Percentiles rank a stretch among this genome's conserved stretches.
Evolutionary conservation across 2,113 vertebrate genomes (phyloP).

Genomic region (Salvelinus namaycush): DNA sequence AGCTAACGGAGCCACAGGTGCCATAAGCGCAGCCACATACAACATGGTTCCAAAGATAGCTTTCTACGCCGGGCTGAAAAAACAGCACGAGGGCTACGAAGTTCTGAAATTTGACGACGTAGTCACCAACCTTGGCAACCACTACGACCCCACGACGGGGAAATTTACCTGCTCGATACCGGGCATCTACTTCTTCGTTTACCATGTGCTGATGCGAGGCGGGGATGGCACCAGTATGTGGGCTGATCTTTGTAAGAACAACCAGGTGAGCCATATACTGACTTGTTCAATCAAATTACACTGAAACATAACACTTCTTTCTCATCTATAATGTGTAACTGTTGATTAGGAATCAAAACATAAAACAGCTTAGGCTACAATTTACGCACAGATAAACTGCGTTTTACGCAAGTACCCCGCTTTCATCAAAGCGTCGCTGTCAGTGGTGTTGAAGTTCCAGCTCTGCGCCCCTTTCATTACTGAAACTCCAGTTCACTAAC

Average conservation of each 20-base stretch:
- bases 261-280: constrained; percentile 80
- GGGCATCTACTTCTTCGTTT: constrained; percentile 96
- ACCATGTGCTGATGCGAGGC: constrained; percentile 93
- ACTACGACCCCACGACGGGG: constrained; percentile 90
- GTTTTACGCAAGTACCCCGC: too few species aligned
- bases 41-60: constrained; percentile 94
- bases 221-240: constrained; percentile 95
- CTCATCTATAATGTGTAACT: too few species aligned
- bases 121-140: constrained; percentile 71
- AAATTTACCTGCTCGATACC: constrained; percentile 97
- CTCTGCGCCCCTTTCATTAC: too few species aligned
- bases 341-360: too few species aligned
- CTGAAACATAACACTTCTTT: neutral
- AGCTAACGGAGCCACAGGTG: constrained; percentile 79
- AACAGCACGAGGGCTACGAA: constrained; percentile 78
- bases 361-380: too few species aligned
- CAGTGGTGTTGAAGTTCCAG: neutral
- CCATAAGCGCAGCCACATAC: constrained; percentile 94
- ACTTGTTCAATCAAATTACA: neutral
- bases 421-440: constrained; percentile 14
- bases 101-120: too few species aligned
- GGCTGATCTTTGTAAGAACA: constrained; percentile 94
- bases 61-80: constrained; percentile 74
- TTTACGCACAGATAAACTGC: too few species aligned
- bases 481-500: too few species aligned